A percentile compares a stretch with the other conserved stretches of the same genome.
Conservation (phyloP, 2,797 vertebrate species). For the Carduelis carduelis region DNA sequence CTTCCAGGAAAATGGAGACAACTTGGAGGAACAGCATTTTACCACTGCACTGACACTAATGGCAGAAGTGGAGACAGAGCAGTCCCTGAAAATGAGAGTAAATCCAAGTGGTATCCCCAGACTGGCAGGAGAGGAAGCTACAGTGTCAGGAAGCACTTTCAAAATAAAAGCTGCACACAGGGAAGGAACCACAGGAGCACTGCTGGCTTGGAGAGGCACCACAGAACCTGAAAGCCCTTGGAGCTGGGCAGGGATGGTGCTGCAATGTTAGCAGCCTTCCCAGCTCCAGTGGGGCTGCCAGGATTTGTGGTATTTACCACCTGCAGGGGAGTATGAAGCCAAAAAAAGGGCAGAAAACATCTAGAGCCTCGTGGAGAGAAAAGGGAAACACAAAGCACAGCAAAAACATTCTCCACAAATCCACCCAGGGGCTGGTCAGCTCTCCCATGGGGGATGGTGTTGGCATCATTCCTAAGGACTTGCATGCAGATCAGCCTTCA, state of each 20-base stretch:
- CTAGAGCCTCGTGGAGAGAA: background rate
- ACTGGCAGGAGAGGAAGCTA: background rate
- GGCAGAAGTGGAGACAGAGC: constrained; percentile 38
- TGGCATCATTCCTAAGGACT: background rate
- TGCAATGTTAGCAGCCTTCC: background rate
- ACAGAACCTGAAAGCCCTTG: rapidly evolving
- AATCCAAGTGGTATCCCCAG: constrained; percentile 30
- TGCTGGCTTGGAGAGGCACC: background rate
- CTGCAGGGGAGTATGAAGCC: background rate
- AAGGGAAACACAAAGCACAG: background rate
- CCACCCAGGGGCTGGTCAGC: background rate
- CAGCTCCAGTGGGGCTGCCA: background rate
- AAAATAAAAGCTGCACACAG: background rate
- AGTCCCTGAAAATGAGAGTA: constrained; percentile 42
- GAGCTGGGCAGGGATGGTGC: background rate
- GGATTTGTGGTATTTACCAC: background rate
- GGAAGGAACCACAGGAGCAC: rapidly evolving
- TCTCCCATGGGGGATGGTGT: rapidly evolving
- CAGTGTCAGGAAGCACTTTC: background rate
- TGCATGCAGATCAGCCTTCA: background rate
- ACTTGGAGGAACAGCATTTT: constrained; percentile 49
- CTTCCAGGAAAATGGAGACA: constrained; percentile 42
- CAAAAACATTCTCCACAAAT: background rate
- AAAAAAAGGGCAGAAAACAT: background rate
- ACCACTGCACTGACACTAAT: constrained; percentile 50